Evolutionary conservation across 2,797 vertebrate species (phyloP).

Genomic region (Eulemur mongoz): DNA sequence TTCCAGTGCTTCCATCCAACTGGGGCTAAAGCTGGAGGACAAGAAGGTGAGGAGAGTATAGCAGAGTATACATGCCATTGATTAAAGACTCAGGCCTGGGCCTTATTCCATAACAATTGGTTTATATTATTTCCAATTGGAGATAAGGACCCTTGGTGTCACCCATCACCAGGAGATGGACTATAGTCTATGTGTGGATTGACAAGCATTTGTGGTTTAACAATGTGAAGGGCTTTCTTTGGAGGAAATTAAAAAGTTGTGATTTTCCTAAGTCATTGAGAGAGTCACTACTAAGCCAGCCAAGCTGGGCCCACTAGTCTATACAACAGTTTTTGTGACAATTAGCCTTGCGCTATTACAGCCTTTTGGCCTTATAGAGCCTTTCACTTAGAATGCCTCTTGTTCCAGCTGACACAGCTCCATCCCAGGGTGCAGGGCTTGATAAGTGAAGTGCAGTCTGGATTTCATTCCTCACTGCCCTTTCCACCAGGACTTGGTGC

Average conservation of each 20-base stretch:
- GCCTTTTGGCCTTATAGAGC: background rate
- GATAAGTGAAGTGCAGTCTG: background rate
- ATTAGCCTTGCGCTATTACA: background rate
- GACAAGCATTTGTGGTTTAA: background rate
- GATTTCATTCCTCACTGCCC: background rate
- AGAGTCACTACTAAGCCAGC: background rate
- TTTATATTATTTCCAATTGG: background rate
- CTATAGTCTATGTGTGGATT: background rate
- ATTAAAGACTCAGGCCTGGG: background rate
- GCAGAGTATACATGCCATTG: background rate
- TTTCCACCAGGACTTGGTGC: background rate
- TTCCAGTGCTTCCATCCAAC: background rate
- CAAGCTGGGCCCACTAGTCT: background rate
- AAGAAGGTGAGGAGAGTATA: background rate
- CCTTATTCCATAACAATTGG: background rate
- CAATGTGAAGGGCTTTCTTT: background rate
- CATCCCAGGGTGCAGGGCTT: background rate
- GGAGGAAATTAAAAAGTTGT: background rate
- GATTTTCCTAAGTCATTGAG: background rate
- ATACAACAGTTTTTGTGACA: background rate
- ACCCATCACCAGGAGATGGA: background rate
- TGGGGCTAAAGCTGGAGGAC: background rate
- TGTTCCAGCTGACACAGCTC: background rate
- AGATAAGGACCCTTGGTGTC: background rate
- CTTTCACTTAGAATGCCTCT: background rate